phyloP scores from a whole-genome alignment of 2,113 vertebrate species.

The Lamprotornis superbus region DNA sequence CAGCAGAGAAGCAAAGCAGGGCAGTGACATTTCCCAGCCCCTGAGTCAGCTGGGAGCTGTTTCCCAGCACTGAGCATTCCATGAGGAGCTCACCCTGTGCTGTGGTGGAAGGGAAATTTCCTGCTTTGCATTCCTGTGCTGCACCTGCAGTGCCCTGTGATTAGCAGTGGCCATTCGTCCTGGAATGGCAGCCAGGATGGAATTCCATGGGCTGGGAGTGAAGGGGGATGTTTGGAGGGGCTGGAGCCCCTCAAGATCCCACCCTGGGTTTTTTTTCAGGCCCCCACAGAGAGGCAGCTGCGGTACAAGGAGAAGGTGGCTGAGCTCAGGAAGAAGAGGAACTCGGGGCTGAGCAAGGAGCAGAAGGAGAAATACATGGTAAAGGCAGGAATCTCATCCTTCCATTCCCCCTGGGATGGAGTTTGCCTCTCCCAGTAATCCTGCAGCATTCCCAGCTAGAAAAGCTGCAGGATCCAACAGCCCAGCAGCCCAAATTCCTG shows the following conservation, averaged over 20 bases:
- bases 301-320: slow-evolving; percentile 96
- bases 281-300: slow-evolving; percentile 91
- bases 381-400: background rate
- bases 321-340: slow-evolving; percentile 94
- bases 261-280: slow-evolving; percentile 67
- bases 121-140: background rate
- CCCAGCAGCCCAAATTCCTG: background rate
- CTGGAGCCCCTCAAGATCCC: background rate
- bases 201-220: background rate
- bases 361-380: slow-evolving; percentile 99
- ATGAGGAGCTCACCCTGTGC: background rate
- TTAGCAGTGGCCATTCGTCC: background rate
- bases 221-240: background rate
- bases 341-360: slow-evolving; percentile 91
- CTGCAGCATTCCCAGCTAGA: background rate
- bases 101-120: background rate
- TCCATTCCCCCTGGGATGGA: background rate
- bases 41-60: background rate
- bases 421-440: background rate
- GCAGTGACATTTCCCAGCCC: background rate
- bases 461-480: background rate
- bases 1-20: background rate
- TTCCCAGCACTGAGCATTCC: background rate
- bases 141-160: background rate
- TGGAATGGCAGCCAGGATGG: background rate